Percentiles rank a stretch among this genome's conserved stretches.
These are phyloP conservation scores for Pocillopora meandrina DNA, from an alignment of 92 coral and sea anemone genomes.

Conservation along the genomic window DNA sequence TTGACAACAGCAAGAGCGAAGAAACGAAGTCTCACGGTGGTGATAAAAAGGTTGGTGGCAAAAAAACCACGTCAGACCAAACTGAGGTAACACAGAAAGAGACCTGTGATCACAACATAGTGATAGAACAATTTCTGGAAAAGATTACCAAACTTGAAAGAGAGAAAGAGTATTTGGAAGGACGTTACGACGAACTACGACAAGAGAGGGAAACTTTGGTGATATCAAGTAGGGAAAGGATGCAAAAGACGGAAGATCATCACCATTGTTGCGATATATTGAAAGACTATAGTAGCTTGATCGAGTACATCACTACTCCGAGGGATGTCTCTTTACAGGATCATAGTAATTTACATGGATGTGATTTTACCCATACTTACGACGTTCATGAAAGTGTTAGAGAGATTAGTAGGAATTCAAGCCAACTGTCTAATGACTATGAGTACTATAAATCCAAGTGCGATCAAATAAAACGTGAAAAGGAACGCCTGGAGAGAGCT, in stretches of 20 bases:
- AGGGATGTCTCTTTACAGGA: background rate
- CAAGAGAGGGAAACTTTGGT: slow-evolving; percentile 27
- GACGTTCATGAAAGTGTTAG: slow-evolving; percentile 7
- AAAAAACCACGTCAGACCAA: slow-evolving; percentile 9
- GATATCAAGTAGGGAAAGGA: background rate
- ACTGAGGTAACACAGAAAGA: slow-evolving; percentile 39
- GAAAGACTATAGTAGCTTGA: slow-evolving; percentile 25
- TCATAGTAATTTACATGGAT: background rate
- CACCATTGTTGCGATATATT: slow-evolving; percentile 23
- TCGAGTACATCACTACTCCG: slow-evolving; percentile 27
- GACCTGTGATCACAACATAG: slow-evolving; percentile 56
- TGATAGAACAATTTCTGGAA: slow-evolving; percentile 69
- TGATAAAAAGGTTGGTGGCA: background rate
- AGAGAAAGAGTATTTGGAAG: slow-evolving; percentile 74
- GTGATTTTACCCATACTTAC: slow-evolving; percentile 2
- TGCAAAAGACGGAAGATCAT: slow-evolving; percentile 1
- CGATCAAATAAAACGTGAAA: slow-evolving; percentile 77
- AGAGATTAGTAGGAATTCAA: background rate
- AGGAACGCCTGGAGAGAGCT: slow-evolving; percentile 74
- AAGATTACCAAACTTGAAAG: slow-evolving; percentile 67
- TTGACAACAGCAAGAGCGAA: background rate
- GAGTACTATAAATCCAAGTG: slow-evolving; percentile 83
- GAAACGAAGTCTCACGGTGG: background rate
- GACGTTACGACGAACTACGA: slow-evolving; percentile 70
- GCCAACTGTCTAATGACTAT: slow-evolving; percentile 28